phyloP scores from a whole-genome alignment of 2,888 invertebrate species.

The Stenoptilia bipunctidactyla region DNA sequence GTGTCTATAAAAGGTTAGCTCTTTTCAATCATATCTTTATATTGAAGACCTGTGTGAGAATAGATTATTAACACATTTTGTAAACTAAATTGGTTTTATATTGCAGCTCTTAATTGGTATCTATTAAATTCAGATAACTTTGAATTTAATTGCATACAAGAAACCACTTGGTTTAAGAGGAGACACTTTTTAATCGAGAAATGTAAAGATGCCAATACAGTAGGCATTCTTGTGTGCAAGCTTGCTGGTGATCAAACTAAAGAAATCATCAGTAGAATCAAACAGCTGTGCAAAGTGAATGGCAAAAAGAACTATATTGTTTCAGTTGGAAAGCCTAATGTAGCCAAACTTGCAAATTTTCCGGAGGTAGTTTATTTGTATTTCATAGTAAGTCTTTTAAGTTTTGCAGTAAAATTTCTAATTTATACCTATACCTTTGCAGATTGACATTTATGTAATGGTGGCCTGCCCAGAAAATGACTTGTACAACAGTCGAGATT shows the following conservation, averaged over 20 bases:
- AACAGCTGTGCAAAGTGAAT: slow-evolving; percentile 77
- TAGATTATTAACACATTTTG: too few species aligned
- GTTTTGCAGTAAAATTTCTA: background rate
- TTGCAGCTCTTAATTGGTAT: slow-evolving; percentile 70
- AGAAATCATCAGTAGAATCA: slow-evolving; percentile 80
- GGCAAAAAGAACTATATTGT: slow-evolving; percentile 92
- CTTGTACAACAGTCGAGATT: slow-evolving; percentile 85
- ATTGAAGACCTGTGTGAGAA: slow-evolving; percentile 1
- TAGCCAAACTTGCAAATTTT: slow-evolving; percentile 95
- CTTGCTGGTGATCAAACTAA: slow-evolving; percentile 86
- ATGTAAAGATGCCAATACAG: slow-evolving; percentile 87
- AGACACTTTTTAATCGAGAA: slow-evolving; percentile 89
- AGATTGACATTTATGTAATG: slow-evolving; percentile 93
- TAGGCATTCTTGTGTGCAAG: slow-evolving; percentile 94
- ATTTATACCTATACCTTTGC: slow-evolving; percentile 18
- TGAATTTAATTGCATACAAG: slow-evolving; percentile 44
- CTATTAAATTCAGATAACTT: slow-evolving; percentile 58
- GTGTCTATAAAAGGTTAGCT: slow-evolving; percentile 34
- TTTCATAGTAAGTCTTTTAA: background rate
- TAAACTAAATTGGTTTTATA: slow-evolving; percentile 20
- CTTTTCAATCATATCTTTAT: too few species aligned
- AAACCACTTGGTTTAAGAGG: slow-evolving; percentile 76
- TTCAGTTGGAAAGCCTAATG: slow-evolving; percentile 94
- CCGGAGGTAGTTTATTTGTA: slow-evolving; percentile 75
- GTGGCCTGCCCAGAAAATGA: slow-evolving; percentile 94